Percentiles rank a stretch among this genome's conserved stretches.
Evolutionary conservation across 2,888 invertebrate genomes (phyloP).

Genomic region (Venusia cambrica): DNA sequence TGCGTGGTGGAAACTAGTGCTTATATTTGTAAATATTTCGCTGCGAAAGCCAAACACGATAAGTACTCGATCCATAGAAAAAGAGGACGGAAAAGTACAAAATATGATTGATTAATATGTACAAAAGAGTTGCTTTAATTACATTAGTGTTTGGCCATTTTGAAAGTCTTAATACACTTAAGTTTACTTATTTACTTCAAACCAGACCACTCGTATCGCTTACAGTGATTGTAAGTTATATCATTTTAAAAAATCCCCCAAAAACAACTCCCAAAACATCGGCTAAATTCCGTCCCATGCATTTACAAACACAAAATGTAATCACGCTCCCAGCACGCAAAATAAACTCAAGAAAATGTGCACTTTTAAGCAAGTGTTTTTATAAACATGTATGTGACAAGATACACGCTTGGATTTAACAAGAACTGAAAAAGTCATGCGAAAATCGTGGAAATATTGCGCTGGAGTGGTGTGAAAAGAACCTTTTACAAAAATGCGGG

Average conservation of each 20-base stretch:
- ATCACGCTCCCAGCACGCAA: slow-evolving; percentile 45
- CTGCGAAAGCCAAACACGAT: too few species aligned
- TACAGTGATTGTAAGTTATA: too few species aligned
- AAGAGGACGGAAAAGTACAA: too few species aligned
- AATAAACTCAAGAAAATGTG: slow-evolving; percentile 40
- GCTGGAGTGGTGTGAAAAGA: slow-evolving; percentile 32
- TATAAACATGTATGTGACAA: slow-evolving; percentile 43
- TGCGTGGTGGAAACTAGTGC: slow-evolving; percentile 1
- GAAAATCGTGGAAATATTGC: slow-evolving; percentile 29
- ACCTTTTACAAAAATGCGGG: slow-evolving; percentile 36
- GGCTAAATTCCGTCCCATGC: too few species aligned
- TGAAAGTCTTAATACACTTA: too few species aligned
- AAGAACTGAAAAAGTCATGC: slow-evolving; percentile 46
- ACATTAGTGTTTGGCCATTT: too few species aligned
- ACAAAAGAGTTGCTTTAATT: too few species aligned
- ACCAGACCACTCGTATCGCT: too few species aligned
- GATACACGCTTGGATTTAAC: slow-evolving; percentile 49
- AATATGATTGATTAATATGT: too few species aligned
- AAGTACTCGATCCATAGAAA: too few species aligned
- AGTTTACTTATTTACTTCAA: too few species aligned
- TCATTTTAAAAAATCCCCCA: slow-evolving; percentile 10
- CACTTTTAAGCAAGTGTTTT: slow-evolving; percentile 57
- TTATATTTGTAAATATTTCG: too few species aligned
- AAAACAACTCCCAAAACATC: slow-evolving; percentile 30
- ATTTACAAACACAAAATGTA: slow-evolving; percentile 46